Conservation (phyloP, 2,113 vertebrate species). For the Lasiurus cinereus region DNA sequence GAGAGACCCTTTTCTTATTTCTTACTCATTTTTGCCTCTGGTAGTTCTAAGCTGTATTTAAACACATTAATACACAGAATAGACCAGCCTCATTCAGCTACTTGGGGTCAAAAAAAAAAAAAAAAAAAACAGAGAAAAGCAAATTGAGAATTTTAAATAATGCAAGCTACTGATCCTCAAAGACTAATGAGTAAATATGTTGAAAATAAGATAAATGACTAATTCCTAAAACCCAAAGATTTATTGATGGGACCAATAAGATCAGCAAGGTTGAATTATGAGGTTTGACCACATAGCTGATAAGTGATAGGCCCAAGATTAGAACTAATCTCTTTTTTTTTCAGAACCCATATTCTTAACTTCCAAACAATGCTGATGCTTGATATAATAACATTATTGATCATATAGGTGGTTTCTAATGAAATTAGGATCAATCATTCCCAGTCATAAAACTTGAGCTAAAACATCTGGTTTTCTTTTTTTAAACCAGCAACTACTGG, state of each 20-base stretch:
- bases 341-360: neutral
- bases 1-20: neutral
- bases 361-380: neutral
- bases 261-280: neutral
- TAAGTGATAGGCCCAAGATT: neutral
- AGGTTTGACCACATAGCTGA: neutral
- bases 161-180: neutral
- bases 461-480: neutral
- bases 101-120: neutral
- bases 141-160: conserved; percentile 41
- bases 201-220: conserved; percentile 52
- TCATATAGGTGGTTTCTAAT: neutral
- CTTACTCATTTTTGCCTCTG: neutral
- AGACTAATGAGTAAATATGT: neutral
- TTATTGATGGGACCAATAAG: neutral
- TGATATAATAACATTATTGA: neutral
- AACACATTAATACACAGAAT: neutral
- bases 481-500: neutral
- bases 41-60: neutral
- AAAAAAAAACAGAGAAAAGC: neutral
- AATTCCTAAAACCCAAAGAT: conserved; percentile 31
- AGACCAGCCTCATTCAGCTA: neutral
- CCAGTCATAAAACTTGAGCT: neutral
- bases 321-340: neutral
- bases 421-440: neutral